Percentiles rank a stretch among this genome's conserved stretches.
These are phyloP conservation scores for Pyrrhia umbra DNA, from an alignment of 2,888 invertebrate genomes.

Conservation along the genomic window DNA sequence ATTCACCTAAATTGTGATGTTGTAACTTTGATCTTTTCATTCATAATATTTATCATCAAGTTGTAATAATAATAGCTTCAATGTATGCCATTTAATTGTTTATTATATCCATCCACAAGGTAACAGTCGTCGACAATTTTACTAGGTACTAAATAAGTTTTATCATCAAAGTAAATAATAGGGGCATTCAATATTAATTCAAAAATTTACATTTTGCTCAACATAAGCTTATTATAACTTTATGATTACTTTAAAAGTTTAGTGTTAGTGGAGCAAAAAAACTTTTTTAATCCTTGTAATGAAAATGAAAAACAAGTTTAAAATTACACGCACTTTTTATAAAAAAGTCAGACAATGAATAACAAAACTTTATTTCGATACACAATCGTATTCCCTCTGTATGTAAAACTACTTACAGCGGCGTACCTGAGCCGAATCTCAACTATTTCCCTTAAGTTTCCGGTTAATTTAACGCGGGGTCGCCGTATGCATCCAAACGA, in stretches of 20 bases:
- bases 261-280: neutral
- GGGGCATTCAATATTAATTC: slow-evolving; percentile 47
- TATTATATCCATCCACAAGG: slow-evolving; percentile 12
- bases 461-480: slow-evolving; percentile 87
- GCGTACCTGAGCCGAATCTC: slow-evolving; percentile 82
- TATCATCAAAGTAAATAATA: slow-evolving; percentile 49
- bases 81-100: slow-evolving; percentile 27
- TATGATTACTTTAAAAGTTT: slow-evolving; percentile 34
- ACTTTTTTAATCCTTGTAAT: slow-evolving; percentile 14
- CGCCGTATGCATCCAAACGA: slow-evolving; percentile 83
- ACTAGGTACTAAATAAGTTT: slow-evolving; percentile 38
- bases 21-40: slow-evolving; percentile 29
- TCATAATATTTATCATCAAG: too few relatives aligned
- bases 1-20: slow-evolving; percentile 4
- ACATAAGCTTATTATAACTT: slow-evolving; percentile 32
- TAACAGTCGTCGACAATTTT: slow-evolving; percentile 11
- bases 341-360: neutral
- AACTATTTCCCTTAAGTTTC: slow-evolving; percentile 87
- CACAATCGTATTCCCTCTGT: slow-evolving; percentile 32
- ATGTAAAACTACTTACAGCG: slow-evolving; percentile 66
- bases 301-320: neutral
- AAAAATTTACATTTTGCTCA: slow-evolving; percentile 40
- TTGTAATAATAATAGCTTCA: slow-evolving; percentile 33
- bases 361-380: slow-evolving; percentile 18
- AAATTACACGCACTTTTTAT: neutral